These are phyloP conservation scores for Lottia gigantea DNA, from an alignment of 2,888 invertebrate species.

Conservation along the genomic window DNA sequence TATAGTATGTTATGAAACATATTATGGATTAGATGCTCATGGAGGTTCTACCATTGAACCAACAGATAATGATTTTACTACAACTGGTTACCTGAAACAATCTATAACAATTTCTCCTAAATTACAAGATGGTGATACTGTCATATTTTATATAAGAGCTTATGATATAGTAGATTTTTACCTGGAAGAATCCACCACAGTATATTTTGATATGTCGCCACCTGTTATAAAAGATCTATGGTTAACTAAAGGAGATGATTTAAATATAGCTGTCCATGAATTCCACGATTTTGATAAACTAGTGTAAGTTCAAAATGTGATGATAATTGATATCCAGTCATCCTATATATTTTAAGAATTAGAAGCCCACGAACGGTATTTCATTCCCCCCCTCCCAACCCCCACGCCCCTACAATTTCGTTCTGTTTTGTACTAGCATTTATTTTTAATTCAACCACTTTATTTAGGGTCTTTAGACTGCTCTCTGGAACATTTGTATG, in stretches of 20 bases:
- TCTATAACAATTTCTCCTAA: constrained; percentile 18
- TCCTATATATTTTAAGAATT: too few species aligned
- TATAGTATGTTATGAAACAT: constrained; percentile 27
- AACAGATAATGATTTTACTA: constrained; percentile 10
- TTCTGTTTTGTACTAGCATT: too few species aligned
- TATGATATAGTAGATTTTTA: constrained; percentile 29
- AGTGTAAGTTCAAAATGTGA: constrained; percentile 23
- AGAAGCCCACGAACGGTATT: too few species aligned
- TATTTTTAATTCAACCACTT: too few species aligned
- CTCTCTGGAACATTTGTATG: too few species aligned
- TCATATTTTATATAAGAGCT: constrained; percentile 31
- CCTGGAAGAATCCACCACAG: constrained; percentile 26
- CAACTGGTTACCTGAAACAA: constrained; percentile 13
- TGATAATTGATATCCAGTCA: too few species aligned
- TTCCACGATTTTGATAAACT: constrained; percentile 30
- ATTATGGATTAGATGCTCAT: constrained; percentile 21
- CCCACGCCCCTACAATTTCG: too few species aligned
- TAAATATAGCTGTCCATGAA: constrained; percentile 33
- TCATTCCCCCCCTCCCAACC: too few species aligned
- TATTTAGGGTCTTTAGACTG: too few species aligned
- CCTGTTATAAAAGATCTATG: constrained; percentile 36
- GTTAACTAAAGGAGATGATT: constrained; percentile 27
- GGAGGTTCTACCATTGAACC: constrained; percentile 17
- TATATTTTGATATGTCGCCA: constrained; percentile 35
- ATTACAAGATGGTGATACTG: constrained; percentile 30